Percentiles rank a stretch among this genome's conserved stretches.
These are phyloP conservation scores for Styela clava DNA, from an alignment of 23 tunicate genomes.

Conservation along the genomic window DNA sequence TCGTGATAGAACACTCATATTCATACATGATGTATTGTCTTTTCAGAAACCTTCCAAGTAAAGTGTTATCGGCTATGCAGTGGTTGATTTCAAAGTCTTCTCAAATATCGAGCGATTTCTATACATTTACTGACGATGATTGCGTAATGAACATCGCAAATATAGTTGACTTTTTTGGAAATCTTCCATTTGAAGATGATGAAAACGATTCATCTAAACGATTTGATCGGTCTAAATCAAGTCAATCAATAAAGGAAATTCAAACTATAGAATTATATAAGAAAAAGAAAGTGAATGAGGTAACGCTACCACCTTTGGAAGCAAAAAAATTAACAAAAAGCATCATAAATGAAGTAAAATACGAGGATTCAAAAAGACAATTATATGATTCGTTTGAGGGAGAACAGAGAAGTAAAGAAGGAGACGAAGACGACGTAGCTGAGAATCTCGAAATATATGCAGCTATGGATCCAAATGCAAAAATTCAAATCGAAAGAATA, in stretches of 20 bases:
- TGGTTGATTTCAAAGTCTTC: conserved; percentile 15
- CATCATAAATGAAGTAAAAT: not conserved
- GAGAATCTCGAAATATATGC: conserved; percentile 16
- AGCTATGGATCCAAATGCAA: conserved; percentile 3
- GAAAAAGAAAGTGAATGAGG: not conserved
- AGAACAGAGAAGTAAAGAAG: no score
- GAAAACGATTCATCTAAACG: not conserved
- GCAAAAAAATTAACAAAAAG: not conserved
- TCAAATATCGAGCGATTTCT: conserved; percentile 21
- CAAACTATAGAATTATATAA: conserved; percentile 17
- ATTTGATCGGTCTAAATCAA: not conserved
- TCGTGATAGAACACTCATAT: no score
- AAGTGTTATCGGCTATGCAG: conserved; percentile 28
- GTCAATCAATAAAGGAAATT: conserved; percentile 5
- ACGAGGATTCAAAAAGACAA: no score
- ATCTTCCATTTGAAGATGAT: not conserved
- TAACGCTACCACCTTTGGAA: not conserved
- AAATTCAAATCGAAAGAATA: conserved; percentile 1
- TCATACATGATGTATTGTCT: no score
- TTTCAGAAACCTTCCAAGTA: conserved; percentile 30
- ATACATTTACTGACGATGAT: conserved; percentile 62
- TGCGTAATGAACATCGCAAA: conserved; percentile 49
- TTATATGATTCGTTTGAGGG: no score
- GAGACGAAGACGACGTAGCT: not conserved
- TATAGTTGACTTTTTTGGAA: conserved; percentile 34